Conservation (phyloP, 2,113 vertebrate species). For the Sorex araneus region DNA sequence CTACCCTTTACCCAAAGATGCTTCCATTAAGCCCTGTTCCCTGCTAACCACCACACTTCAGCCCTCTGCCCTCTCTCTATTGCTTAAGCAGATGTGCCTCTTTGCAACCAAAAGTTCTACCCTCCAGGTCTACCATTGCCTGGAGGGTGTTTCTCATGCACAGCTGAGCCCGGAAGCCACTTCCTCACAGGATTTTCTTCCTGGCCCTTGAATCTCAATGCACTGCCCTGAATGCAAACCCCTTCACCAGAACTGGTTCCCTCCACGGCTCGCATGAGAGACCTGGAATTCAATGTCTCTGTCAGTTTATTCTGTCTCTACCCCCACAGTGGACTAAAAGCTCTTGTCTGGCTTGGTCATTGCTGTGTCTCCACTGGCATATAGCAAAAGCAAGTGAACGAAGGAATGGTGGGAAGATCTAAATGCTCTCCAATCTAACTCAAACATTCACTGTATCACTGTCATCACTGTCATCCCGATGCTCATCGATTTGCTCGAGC, state of each 20-base stretch:
- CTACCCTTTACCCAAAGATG: too few relatives aligned
- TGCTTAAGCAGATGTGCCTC: background rate
- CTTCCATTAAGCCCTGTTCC: too few relatives aligned
- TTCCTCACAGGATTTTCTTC: too few relatives aligned
- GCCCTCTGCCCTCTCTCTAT: rapidly evolving
- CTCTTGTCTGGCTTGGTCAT: too few relatives aligned
- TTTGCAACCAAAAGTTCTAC: background rate
- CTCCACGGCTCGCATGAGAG: background rate
- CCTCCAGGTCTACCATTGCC: background rate
- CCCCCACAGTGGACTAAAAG: background rate
- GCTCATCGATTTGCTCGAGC: too few relatives aligned
- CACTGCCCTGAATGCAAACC: too few relatives aligned
- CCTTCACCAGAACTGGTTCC: too few relatives aligned
- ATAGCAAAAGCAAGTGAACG: background rate
- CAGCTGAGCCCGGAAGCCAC: too few relatives aligned
- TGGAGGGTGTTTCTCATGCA: background rate
- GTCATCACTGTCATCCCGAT: too few relatives aligned
- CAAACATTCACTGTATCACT: too few relatives aligned
- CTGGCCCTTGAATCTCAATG: background rate
- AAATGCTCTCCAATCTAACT: background rate
- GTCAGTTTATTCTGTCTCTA: background rate
- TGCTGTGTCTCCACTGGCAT: too few relatives aligned
- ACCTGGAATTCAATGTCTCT: background rate
- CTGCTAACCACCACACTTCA: rapidly evolving
- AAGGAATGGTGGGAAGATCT: background rate